Evolutionary conservation across 2,888 invertebrate genomes (phyloP), one percentile per base, ranked within the genome.

Genomic region (Synergus itoensis): DNA sequence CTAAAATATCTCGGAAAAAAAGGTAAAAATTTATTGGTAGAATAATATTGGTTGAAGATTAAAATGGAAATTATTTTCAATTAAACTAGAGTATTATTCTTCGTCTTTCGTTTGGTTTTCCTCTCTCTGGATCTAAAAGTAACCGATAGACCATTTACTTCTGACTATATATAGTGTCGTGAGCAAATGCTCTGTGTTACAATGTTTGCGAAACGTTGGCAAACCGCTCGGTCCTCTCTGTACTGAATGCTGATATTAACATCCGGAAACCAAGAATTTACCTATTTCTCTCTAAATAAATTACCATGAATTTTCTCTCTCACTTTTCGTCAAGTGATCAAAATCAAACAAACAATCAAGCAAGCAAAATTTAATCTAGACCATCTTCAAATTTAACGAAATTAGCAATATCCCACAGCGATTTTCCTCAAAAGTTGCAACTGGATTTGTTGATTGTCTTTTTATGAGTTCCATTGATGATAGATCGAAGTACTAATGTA

Each of bases 121-220:
- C 67, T 21, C 21, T 28, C 45, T 48, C 21, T 28, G 21, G 48
- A 45, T 16, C 45, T 69, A 48, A 69, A 69, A 45, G 69, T 69
- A 21, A 7, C 36, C 43, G 16, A 64, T 41, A 67, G 21, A 67
- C 67, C 69, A 1, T 67, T 67, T 21, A 28, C 45, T 45, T 28
- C 63, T 11, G 7, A 28, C 21, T 69, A 36, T 65, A 41, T 76
- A 62, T 14, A 62, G 57, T 76, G 18, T 40, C 40, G 60, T 60
- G 57, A 28, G 69, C 36, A 69, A 69, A 69, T 69, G n/a, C 69
- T 69, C 48, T 69, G 48, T 48, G 69, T 69, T 18, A 45, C 36
- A 69, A 69, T 69, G 69, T 69, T 69, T 69, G 69, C 69, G 69
- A 69, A 69, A 48, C 48, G 48, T 69, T 69, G 69, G 48, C 69